phyloP scores from a whole-genome alignment of 1,140 invertebrate genomes.

The Popillia japonica region DNA sequence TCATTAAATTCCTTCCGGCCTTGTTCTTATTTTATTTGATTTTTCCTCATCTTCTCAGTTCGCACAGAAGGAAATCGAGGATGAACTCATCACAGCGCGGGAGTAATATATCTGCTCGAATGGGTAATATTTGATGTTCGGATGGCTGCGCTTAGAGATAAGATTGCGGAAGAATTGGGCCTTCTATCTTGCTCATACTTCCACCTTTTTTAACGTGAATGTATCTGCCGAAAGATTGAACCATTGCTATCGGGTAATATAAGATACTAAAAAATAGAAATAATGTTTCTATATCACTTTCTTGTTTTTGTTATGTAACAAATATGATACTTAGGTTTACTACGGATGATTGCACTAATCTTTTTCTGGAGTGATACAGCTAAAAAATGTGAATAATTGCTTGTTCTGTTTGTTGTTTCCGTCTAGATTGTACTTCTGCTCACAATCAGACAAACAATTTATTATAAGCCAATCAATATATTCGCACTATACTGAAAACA shows the following conservation, averaged over 20 bases:
- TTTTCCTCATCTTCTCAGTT: background rate
- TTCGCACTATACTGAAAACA: no score
- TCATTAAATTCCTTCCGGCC: slow-evolving; percentile 29
- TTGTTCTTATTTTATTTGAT: slow-evolving; percentile 31
- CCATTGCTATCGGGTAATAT: background rate
- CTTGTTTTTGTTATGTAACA: no score
- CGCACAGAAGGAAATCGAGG: slow-evolving; percentile 16
- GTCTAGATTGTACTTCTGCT: no score
- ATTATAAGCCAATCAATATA: no score
- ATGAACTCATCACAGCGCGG: slow-evolving; percentile 20
- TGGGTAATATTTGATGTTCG: slow-evolving; percentile 32
- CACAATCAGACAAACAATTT: no score
- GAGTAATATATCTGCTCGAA: slow-evolving; percentile 33
- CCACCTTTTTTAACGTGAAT: background rate
- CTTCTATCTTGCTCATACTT: background rate
- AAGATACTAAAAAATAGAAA: no score
- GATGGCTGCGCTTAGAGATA: slow-evolving; percentile 31
- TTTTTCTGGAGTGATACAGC: no score
- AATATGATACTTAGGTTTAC: no score
- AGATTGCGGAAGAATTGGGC: slow-evolving; percentile 21
- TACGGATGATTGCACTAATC: no score
- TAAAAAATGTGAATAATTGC: no score
- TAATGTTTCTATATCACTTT: no score
- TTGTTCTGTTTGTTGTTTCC: no score
- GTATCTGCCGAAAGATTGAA: background rate